Evolutionary conservation across 2,113 vertebrate species (phyloP), one percentile per base, ranked within the genome.

Genomic region (Abramis brama): DNA sequence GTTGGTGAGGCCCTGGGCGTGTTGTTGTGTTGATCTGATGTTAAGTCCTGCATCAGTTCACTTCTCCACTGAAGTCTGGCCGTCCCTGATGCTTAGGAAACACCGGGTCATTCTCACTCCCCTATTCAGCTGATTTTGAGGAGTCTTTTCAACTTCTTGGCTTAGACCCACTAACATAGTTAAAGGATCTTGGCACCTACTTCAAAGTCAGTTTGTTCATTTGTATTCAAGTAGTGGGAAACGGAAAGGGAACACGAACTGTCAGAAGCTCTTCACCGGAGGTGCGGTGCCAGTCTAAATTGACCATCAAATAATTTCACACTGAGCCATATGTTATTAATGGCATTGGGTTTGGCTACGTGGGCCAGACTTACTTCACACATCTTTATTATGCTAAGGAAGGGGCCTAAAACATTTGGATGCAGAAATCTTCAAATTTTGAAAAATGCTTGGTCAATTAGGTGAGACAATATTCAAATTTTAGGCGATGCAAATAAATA

Each of bases 161-260:
- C 88, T 87, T 91, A 76, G 89, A 88, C 86, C 92, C 89, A 71
- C 52, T 78, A 79, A 89, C 83, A 91, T 64, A 50, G 88, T 91
- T 94, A 90, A 94, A 90, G 84, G 91, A 94, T 95, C 91, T 94
- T 95, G 94, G 94, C 94, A 93, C 90, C 89, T 92, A 91, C 91
- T 95, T 94, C 93, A 94, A 94, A 94, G 94, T 93, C 92, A 90
- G 85, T 93, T 93, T 94, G 92, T 95, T 95, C 92, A 94, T 96
- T 96, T 94, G 93, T 93, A 95, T 95, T 95, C 93, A 95, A 95
- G 78, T 52, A 43, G 71, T 78, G 50, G 60, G 82, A 74, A 81
- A 74, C 17, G 75, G 50, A 36, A 27, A 73, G 64, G 43, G 83
- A 87, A 85, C 57, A 81, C 10, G 1, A 74, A 76, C 19, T 52